Evolutionary conservation across 2,113 vertebrate species (phyloP).

Genomic region (Andinoacara biseriatus): DNA sequence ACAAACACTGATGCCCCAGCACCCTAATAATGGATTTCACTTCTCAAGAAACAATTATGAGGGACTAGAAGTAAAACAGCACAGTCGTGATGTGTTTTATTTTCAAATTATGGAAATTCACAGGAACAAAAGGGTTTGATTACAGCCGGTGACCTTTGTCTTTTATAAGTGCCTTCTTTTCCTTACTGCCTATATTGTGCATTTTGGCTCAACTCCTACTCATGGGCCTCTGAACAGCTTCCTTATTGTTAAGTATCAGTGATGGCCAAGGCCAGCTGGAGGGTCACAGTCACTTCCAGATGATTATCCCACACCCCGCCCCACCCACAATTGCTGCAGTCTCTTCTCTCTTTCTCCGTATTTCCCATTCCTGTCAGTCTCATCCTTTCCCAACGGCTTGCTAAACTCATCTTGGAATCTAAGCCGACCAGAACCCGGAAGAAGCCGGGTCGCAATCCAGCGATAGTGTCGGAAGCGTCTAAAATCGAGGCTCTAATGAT

Average conservation of each 20-base stretch:
- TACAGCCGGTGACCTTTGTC: conserved; percentile 31
- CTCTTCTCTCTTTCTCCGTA: neutral
- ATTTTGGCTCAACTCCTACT: conserved; percentile 22
- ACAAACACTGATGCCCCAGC: conserved; percentile 88
- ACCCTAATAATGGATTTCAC: conserved; percentile 73
- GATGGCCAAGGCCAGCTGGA: conserved; percentile 66
- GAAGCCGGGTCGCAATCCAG: conserved; percentile 83
- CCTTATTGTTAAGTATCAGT: conserved; percentile 61
- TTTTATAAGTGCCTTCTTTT: neutral
- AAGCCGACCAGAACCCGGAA: conserved; percentile 81
- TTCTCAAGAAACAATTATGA: conserved; percentile 77
- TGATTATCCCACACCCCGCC: conserved; percentile 71
- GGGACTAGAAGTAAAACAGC: conserved; percentile 40
- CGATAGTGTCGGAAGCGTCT: conserved; percentile 84
- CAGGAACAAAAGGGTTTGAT: conserved; percentile 33
- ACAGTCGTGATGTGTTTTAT: conserved; percentile 35
- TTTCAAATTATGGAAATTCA: conserved; percentile 58
- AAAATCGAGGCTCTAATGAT: conserved; percentile 91
- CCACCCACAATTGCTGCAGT: neutral
- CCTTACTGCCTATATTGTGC: neutral
- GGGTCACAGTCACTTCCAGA: conserved; percentile 84
- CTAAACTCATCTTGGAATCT: conserved; percentile 46
- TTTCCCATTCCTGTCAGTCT: conserved; percentile 52
- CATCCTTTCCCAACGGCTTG: conserved; percentile 83
- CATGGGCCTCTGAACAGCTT: conserved; percentile 16